Percentiles rank a stretch among this genome's conserved stretches.
Conservation (phyloP, 2,888 invertebrate genomes). For the Pteria penguin region DNA sequence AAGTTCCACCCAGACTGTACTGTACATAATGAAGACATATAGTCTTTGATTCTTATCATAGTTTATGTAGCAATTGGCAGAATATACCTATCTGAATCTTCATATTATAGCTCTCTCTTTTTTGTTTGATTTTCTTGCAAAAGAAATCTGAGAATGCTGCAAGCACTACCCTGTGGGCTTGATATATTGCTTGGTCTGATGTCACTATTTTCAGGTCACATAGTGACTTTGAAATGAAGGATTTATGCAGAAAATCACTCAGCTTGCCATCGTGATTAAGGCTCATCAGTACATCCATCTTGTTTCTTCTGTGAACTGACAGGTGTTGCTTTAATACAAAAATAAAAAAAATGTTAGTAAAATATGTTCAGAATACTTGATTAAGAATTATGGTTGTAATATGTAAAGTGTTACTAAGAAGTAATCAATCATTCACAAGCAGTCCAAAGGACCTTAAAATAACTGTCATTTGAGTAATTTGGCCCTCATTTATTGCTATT, state of each 20-base stretch:
- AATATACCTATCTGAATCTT: slow-evolving; percentile 16
- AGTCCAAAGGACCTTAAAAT: too few species aligned
- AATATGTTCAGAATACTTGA: neutral
- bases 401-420: too few species aligned
- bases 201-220: slow-evolving; percentile 45
- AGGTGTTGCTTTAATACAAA: neutral
- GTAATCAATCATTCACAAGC: too few species aligned
- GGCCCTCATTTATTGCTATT: too few species aligned
- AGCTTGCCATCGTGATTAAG: slow-evolving; percentile 16
- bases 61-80: too few species aligned
- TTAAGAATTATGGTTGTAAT: too few species aligned
- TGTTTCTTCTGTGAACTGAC: neutral
- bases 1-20: too few species aligned
- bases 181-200: slow-evolving; percentile 34
- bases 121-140: slow-evolving; percentile 25
- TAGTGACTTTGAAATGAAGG: slow-evolving; percentile 39
- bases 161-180: slow-evolving; percentile 47
- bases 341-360: neutral
- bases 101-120: slow-evolving; percentile 9
- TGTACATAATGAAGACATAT: too few species aligned
- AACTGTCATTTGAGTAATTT: too few species aligned
- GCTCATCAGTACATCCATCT: slow-evolving; percentile 22
- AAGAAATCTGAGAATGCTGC: slow-evolving; percentile 47
- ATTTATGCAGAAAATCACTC: slow-evolving; percentile 39
- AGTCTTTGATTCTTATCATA: too few species aligned